phyloP scores from a whole-genome alignment of 1,140 invertebrate species.

The Laodelphax striatellus region DNA sequence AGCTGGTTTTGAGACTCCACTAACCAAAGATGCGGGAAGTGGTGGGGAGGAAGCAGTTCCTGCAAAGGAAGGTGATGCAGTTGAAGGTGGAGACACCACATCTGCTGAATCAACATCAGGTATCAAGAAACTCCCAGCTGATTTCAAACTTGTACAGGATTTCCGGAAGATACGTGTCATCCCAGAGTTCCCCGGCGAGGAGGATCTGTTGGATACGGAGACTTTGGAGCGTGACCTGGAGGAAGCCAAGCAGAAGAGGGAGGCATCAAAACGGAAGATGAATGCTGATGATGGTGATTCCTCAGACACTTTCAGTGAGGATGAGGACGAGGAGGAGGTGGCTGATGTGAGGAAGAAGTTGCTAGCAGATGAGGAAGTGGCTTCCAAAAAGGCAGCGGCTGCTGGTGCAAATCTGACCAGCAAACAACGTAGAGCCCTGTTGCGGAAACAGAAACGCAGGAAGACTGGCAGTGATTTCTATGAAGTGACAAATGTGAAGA shows the following conservation, averaged over 20 bases:
- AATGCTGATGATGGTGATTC: slow-evolving; percentile 27
- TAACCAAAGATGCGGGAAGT: slow-evolving; percentile 17
- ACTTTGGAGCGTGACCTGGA: slow-evolving; percentile 24
- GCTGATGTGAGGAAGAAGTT: slow-evolving; percentile 29
- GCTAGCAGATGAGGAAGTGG: slow-evolving; percentile 31
- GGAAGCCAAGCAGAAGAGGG: slow-evolving; percentile 24
- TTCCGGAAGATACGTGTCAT: slow-evolving; percentile 68
- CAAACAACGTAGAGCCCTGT: slow-evolving; percentile 61
- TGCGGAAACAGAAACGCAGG: slow-evolving; percentile 62
- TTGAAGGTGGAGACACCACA: background rate
- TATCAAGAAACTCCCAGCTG: slow-evolving; percentile 12
- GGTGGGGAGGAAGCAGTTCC: slow-evolving; percentile 24
- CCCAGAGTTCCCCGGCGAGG: slow-evolving; percentile 53
- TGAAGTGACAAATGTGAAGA: slow-evolving; percentile 86
- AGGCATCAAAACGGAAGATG: slow-evolving; percentile 18
- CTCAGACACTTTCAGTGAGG: slow-evolving; percentile 36
- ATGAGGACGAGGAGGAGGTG: slow-evolving; percentile 22
- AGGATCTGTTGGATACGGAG: slow-evolving; percentile 36
- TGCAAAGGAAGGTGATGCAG: background rate
- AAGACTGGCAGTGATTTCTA: slow-evolving; percentile 92
- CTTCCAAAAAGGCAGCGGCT: slow-evolving; percentile 13
- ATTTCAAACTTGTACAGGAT: slow-evolving; percentile 53
- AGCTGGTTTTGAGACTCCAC: slow-evolving; percentile 55
- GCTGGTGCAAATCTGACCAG: slow-evolving; percentile 43
- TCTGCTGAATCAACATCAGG: slow-evolving; percentile 7